A percentile compares a stretch with the other conserved stretches of the same genome.
These are phyloP conservation scores for Rhagophthalmus giganteus DNA, from an alignment of 2,888 invertebrate species.

Conservation along the genomic window DNA sequence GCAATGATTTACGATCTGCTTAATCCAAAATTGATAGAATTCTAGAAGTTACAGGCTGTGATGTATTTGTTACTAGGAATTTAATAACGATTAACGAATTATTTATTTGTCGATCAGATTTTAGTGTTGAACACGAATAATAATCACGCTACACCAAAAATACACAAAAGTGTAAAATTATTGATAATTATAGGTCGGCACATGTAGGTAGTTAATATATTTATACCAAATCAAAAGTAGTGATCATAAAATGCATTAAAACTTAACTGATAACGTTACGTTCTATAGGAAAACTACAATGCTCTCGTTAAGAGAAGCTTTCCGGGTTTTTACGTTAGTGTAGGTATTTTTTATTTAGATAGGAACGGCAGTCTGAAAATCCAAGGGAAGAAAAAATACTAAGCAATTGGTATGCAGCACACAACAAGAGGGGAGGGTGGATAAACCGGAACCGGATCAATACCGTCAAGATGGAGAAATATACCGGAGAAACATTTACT, in stretches of 20 bases:
- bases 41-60: slow-evolving; percentile 16
- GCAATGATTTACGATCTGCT: slow-evolving; percentile 45
- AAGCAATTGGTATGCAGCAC: slow-evolving; percentile 66
- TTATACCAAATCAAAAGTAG: neutral
- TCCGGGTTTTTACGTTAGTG: slow-evolving; percentile 35
- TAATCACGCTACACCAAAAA: too few species aligned
- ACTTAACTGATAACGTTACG: too few species aligned
- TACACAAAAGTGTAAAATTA: too few species aligned
- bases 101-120: too few species aligned
- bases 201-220: neutral
- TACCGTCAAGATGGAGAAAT: slow-evolving; percentile 55
- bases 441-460: slow-evolving; percentile 58
- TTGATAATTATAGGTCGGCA: too few species aligned
- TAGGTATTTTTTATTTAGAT: slow-evolving; percentile 52
- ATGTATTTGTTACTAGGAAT: too few species aligned
- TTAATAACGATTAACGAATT: too few species aligned
- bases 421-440: slow-evolving; percentile 57
- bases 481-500: slow-evolving; percentile 52
- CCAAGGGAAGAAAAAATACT: slow-evolving; percentile 56
- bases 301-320: neutral
- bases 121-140: too few species aligned
- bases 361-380: slow-evolving; percentile 26
- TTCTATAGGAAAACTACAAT: too few species aligned
- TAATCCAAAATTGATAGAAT: slow-evolving; percentile 36
- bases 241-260: neutral